phyloP scores from a whole-genome alignment of 92 coral and sea anemone genomes.

The Meandrina meandrites region DNA sequence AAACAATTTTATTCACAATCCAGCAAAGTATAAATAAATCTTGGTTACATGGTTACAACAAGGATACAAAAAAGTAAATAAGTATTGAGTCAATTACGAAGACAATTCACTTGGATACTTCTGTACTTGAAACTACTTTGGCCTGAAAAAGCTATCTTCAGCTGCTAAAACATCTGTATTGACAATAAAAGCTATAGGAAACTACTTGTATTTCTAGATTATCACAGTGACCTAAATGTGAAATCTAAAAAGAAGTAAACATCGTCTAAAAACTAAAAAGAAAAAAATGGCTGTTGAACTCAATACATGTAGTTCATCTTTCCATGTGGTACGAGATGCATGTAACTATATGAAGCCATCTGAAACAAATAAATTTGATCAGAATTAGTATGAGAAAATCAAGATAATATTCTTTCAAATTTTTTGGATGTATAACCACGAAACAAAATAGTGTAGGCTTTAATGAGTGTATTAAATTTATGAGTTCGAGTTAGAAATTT shows the following conservation, averaged over 20 bases:
- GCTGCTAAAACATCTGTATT: background rate
- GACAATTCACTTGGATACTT: background rate
- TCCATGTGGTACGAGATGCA: background rate
- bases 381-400: background rate
- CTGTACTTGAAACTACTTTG: background rate
- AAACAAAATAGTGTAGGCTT: too few relatives aligned
- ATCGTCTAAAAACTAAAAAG: constrained; percentile 12
- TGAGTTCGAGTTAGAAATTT: too few relatives aligned
- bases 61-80: background rate
- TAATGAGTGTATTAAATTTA: too few relatives aligned
- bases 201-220: background rate
- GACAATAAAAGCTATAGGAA: background rate
- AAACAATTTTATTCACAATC: constrained; percentile 6
- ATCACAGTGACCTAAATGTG: background rate
- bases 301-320: background rate
- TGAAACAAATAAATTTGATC: background rate
- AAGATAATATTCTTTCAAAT: background rate
- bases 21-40: constrained; percentile 14
- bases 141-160: background rate
- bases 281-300: background rate
- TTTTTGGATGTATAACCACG: too few relatives aligned
- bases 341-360: background rate
- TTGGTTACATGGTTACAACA: background rate
- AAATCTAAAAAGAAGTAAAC: background rate
- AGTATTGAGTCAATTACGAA: background rate